Conservation (phyloP, 2,797 vertebrate species). For the Ibycter americanus region DNA sequence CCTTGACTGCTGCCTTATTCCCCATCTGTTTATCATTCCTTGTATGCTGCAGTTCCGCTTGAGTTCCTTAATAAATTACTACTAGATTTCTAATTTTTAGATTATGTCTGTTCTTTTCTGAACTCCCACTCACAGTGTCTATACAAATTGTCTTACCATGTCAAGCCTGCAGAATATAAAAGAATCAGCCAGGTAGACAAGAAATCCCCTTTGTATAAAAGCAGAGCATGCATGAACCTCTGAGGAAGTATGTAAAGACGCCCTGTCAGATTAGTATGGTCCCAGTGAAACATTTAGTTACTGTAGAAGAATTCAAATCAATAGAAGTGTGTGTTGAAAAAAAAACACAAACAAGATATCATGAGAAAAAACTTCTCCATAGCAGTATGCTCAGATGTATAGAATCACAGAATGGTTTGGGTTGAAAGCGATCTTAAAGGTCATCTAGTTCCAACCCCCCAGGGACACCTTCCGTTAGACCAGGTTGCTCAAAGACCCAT, state of each 20-base stretch:
- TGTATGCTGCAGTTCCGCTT: neutral
- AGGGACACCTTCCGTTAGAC: too few species aligned
- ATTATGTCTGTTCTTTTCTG: constrained; percentile 55
- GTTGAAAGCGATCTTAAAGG: too few species aligned
- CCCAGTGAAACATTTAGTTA: neutral
- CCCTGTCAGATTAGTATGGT: neutral
- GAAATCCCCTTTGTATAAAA: constrained; percentile 26
- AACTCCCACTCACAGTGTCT: constrained; percentile 42
- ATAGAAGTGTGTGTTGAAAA: neutral
- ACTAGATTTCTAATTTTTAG: constrained; percentile 62
- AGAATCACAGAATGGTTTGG: neutral
- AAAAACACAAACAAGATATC: neutral
- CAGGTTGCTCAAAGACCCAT: too few species aligned
- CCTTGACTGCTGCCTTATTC: constrained; percentile 36
- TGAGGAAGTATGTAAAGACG: neutral
- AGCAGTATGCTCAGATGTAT: neutral
- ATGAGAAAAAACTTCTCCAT: neutral
- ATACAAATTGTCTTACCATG: constrained; percentile 22
- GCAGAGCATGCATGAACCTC: constrained; percentile 5
- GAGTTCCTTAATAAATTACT: constrained; percentile 63
- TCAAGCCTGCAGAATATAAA: constrained; percentile 45
- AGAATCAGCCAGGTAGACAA: constrained; percentile 39
- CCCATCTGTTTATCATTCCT: constrained; percentile 58
- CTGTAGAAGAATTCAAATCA: neutral
- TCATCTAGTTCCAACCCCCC: too few species aligned